Evolutionary conservation across 2,888 invertebrate genomes (phyloP).

Genomic region (Digitonthophagus gazella): DNA sequence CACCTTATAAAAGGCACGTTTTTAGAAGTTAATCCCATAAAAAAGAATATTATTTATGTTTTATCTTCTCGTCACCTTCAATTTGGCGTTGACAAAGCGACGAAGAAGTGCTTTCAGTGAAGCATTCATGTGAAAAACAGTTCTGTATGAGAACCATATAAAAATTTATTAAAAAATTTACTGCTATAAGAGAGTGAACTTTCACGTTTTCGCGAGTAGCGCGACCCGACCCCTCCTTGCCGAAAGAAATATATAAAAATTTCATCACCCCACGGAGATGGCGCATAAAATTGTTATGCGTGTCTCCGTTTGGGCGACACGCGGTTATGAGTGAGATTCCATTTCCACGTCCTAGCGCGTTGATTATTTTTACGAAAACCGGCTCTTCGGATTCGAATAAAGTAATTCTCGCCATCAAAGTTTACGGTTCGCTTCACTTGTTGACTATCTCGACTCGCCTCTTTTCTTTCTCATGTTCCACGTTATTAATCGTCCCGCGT

Average conservation of each 20-base stretch:
- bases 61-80: background rate
- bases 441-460: background rate
- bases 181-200: background rate
- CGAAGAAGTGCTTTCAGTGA: no score
- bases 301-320: background rate
- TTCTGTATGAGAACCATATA: background rate
- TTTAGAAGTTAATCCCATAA: background rate
- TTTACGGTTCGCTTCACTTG: background rate
- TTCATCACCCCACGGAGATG: background rate
- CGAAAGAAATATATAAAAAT: background rate
- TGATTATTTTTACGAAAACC: background rate
- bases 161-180: background rate
- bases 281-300: background rate
- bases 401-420: background rate
- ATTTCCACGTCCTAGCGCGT: background rate
- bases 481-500: slow-evolving; percentile 27
- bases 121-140: background rate
- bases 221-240: background rate
- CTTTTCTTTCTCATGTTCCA: background rate
- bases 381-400: background rate
- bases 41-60: no score
- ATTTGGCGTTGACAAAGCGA: background rate
- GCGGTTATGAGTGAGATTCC: background rate
- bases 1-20: no score
- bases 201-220: no score